phyloP scores from a whole-genome alignment of 2,113 vertebrate genomes.

The Tyto alba region DNA sequence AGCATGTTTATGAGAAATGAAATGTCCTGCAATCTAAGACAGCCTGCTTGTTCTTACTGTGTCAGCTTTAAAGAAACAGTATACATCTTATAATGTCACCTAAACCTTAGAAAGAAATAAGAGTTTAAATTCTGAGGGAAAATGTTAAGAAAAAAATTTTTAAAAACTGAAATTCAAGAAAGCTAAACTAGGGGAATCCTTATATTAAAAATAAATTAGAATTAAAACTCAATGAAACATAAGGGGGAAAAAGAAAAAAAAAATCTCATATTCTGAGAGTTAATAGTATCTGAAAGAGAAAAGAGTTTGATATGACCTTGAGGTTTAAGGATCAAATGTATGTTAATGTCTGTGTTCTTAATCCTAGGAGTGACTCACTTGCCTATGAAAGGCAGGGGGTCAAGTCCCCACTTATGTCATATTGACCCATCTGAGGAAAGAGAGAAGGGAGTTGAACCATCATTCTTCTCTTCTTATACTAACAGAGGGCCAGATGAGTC shows the following conservation, averaged over 20 bases:
- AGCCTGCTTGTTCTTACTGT: conserved; percentile 36
- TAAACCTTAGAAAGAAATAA: neutral
- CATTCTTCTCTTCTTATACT: neutral
- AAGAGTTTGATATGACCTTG: neutral
- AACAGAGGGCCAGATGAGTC: neutral
- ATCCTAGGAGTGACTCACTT: neutral
- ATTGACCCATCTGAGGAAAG: neutral
- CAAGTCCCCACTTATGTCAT: neutral
- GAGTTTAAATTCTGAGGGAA: neutral
- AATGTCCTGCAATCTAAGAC: conserved; percentile 35
- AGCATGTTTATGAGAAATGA: conserved; percentile 65
- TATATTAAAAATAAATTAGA: neutral
- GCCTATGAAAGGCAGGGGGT: neutral
- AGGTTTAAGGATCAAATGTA: neutral
- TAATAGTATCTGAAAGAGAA: neutral
- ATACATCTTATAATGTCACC: neutral
- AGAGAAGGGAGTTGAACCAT: neutral
- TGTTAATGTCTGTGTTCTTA: neutral
- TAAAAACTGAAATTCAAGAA: neutral
- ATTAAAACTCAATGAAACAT: neutral
- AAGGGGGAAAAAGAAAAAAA: neutral
- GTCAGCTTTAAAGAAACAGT: conserved; percentile 56
- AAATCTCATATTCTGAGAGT: neutral
- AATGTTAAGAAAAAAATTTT: neutral
- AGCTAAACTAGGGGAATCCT: neutral